Base-by-base conservation (phyloP, 2,113 vertebrate species). In the Sturnus vulgaris region DNA sequence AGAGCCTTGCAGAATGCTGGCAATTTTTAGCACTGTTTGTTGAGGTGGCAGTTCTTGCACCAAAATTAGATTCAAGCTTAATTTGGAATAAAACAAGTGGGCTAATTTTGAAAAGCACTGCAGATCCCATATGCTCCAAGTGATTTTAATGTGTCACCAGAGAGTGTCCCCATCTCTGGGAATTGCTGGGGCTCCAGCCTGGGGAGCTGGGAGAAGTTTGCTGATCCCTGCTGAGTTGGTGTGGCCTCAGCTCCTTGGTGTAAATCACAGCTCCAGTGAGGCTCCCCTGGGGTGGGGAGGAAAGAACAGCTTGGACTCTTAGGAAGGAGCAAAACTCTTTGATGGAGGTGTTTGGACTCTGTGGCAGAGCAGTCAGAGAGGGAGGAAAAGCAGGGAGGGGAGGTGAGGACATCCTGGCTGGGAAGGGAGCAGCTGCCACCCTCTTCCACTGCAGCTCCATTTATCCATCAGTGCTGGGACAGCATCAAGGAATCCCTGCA, bases 1-100 rank as follows among this genome's bases (percentile, higher is more conserved):
- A 47, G 91, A 86, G 39, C 86, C 79, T 70, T 63, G 82, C 85
- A 50, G 88, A 65, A 15, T 14, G 66, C 88, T 75, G 60, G 44
- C 39, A 9, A 1, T 39, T 92, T 95, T 92, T 80, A 92, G 92
- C 95, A 23, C 82, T 65, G 37, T 37, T 86, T 84, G 83, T 73
- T 80, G 90, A 93, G 92, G 61, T 95, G 92, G 69, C 85, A 77
- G 71, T 35, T 96, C 90, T 94, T 70, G 15, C 46, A 82, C 95
- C 90, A 86, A 90, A 97, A 94, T 97, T 96, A 97, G 93, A 61
- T 23, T 4, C 52, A 59, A 22, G 52, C 88, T 95, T 72, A 70
- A 88, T 86, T 95, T 93, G 94, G 94, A 94, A 83, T 73, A 27
- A 93, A 93, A 69, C 5, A 70, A 93, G 96, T 88, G 92, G 95